Evolutionary conservation across 2,113 vertebrate genomes (phyloP).

Genomic region (Mesoclemmys tuberculata): DNA sequence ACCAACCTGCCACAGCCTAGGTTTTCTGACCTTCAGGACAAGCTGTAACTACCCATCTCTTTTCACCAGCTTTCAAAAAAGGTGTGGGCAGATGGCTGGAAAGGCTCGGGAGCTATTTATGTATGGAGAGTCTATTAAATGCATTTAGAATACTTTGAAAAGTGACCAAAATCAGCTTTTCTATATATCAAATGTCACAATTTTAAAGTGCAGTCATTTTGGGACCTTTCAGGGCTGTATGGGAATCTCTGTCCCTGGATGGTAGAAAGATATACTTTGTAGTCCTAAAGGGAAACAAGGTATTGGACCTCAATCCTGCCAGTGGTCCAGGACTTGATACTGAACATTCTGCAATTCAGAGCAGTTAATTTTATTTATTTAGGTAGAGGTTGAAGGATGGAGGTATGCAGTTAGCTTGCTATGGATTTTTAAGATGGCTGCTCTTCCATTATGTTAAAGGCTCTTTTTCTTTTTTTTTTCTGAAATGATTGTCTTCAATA

Average conservation of each 20-base stretch:
- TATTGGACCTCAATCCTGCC: constrained; percentile 11
- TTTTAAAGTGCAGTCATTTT: background rate
- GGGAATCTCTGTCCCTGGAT: background rate
- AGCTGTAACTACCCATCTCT: background rate
- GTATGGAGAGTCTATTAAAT: background rate
- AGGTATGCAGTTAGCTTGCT: background rate
- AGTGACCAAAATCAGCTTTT: background rate
- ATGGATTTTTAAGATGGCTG: constrained; percentile 2
- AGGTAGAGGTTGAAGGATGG: background rate
- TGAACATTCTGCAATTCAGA: background rate
- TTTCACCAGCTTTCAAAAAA: background rate
- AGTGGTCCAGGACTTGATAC: background rate
- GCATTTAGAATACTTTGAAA: background rate
- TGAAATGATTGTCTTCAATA: constrained; percentile 55
- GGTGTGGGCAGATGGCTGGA: background rate
- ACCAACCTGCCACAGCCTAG: background rate
- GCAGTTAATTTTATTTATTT: background rate
- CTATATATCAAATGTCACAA: constrained; percentile 18
- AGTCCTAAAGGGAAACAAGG: background rate
- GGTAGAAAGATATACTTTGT: background rate
- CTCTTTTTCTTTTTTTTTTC: constrained; percentile 49
- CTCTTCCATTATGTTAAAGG: constrained; percentile 9
- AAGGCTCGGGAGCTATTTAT: background rate
- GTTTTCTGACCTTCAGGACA: background rate
- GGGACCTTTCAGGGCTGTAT: constrained; percentile 31